These are phyloP conservation scores for Chitala chitala DNA, from an alignment of 2,113 vertebrate species.

Conservation along the genomic window DNA sequence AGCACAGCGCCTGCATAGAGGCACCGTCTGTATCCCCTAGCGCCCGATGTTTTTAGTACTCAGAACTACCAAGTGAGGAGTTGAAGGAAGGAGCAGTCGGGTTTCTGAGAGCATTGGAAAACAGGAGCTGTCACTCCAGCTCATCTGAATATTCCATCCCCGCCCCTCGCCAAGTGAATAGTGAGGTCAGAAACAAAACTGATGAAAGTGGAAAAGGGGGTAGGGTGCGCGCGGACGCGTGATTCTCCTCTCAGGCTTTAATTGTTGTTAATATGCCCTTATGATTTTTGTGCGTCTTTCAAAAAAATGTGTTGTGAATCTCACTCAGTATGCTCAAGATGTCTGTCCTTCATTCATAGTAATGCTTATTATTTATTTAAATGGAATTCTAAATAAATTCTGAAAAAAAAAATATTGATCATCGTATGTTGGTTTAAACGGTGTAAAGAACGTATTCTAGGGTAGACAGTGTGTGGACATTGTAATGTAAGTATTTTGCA, in stretches of 20 bases:
- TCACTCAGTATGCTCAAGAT: no score
- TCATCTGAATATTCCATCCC: slow-evolving; percentile 87
- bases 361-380: no score
- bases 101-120: slow-evolving; percentile 87
- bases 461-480: no score
- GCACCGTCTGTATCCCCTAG: slow-evolving; percentile 78
- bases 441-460: no score
- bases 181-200: slow-evolving; percentile 54
- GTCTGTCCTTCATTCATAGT: no score
- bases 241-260: not conserved
- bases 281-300: not conserved
- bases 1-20: slow-evolving; percentile 70
- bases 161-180: slow-evolving; percentile 67
- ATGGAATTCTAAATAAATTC: no score
- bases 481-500: no score
- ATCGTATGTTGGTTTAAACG: no score
- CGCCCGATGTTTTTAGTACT: slow-evolving; percentile 72
- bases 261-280: not conserved
- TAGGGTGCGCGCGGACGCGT: not conserved
- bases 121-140: slow-evolving; percentile 80
- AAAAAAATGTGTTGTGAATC: no score
- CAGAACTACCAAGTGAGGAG: slow-evolving; percentile 75
- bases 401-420: no score
- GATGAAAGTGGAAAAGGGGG: slow-evolving; percentile 5
- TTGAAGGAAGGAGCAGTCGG: slow-evolving; percentile 81